These are phyloP conservation scores for Chloroclystis v-ata DNA, from an alignment of 2,888 invertebrate species.

Conservation along the genomic window DNA sequence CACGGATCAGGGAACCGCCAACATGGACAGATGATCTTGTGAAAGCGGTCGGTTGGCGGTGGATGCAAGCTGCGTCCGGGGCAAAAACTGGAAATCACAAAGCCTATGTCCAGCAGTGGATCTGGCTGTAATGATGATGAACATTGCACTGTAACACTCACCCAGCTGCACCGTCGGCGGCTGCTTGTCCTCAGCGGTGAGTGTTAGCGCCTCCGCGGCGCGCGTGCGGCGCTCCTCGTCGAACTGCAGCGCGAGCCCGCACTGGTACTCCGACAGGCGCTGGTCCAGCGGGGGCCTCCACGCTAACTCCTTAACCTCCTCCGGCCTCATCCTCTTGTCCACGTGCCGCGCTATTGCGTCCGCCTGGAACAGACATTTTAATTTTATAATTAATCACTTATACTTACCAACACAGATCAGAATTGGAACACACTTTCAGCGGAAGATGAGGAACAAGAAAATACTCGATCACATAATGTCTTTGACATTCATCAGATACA, in stretches of 20 bases:
- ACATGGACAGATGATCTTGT: too few relatives aligned
- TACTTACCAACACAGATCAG: neutral
- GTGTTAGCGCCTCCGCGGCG: slow-evolving; percentile 8
- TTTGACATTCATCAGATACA: too few relatives aligned
- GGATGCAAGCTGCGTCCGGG: too few relatives aligned
- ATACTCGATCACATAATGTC: too few relatives aligned
- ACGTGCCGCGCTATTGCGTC: slow-evolving; percentile 1
- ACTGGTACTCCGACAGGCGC: slow-evolving; percentile 10
- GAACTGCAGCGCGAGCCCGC: slow-evolving; percentile 10
- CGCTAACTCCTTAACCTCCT: neutral
- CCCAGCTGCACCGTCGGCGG: slow-evolving; percentile 3
- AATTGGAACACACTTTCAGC: too few relatives aligned
- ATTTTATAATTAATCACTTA: neutral
- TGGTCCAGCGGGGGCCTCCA: slow-evolving; percentile 10
- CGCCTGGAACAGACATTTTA: neutral
- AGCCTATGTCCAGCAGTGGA: too few relatives aligned
- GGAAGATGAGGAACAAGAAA: too few relatives aligned
- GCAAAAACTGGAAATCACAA: too few relatives aligned
- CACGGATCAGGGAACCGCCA: too few relatives aligned
- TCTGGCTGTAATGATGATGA: too few relatives aligned
- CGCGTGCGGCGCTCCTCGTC: slow-evolving; percentile 4
- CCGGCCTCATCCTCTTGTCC: slow-evolving; percentile 4
- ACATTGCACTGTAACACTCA: neutral
- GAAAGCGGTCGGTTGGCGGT: too few relatives aligned
- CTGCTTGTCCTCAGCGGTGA: slow-evolving; percentile 1